Conservation (phyloP, 2,797 vertebrate species). For the Gymnodraco acuticeps region DNA sequence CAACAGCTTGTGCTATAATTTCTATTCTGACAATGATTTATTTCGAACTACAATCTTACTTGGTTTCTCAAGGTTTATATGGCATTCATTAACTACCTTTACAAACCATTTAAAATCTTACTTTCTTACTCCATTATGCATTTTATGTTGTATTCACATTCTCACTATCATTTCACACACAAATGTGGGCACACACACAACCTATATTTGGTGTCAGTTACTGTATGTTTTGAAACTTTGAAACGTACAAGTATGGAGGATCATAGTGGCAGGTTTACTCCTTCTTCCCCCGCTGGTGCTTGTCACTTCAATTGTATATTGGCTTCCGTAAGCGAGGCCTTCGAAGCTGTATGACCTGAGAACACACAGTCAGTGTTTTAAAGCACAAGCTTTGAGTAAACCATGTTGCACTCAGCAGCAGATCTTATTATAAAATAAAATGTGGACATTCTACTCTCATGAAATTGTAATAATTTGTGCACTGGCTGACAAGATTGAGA, state of each 20-base stretch:
- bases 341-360: constrained; percentile 84
- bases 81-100: neutral
- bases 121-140: constrained; percentile 4
- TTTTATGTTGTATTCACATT: constrained; percentile 7
- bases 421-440: neutral
- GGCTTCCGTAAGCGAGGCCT: constrained; percentile 82
- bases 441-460: constrained; percentile 25
- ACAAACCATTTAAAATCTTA: neutral
- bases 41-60: constrained; percentile 10
- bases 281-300: constrained; percentile 83
- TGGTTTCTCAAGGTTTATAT: constrained; percentile 7
- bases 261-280: constrained; percentile 78
- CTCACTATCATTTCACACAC: neutral
- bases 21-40: constrained; percentile 24
- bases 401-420: neutral
- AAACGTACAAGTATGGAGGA: constrained; percentile 85
- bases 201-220: neutral
- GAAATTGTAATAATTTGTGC: constrained; percentile 12
- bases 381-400: neutral
- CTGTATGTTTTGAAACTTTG: neutral
- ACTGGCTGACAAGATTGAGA: constrained; percentile 15
- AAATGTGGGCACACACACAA: neutral
- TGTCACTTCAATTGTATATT: constrained; percentile 83
- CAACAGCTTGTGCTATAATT: constrained; percentile 10
- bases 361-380: constrained; percentile 40